A percentile compares a stretch with the other conserved stretches of the same genome.
Conservation (phyloP, 2,888 invertebrate species). For the Dendrolimus pini region DNA sequence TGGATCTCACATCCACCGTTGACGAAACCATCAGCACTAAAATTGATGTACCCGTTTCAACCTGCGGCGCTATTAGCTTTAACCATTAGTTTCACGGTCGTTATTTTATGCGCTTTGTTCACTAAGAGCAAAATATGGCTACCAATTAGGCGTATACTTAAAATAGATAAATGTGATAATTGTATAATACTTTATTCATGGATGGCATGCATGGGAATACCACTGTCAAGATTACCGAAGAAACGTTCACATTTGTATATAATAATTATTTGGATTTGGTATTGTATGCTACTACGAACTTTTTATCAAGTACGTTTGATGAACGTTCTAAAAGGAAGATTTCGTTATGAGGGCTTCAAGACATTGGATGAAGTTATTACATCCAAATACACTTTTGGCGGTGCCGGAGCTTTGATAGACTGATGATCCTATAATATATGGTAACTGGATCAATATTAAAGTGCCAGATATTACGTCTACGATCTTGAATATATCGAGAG, state of each 20-base stretch:
- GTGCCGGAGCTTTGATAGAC: constrained; percentile 44
- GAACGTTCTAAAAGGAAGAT: constrained; percentile 43
- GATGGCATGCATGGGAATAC: constrained; percentile 54
- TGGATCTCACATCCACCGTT: constrained; percentile 49
- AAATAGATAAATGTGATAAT: constrained; percentile 15
- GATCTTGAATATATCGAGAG: constrained; percentile 33
- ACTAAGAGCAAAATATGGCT: constrained; percentile 27
- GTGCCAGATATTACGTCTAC: constrained; percentile 27
- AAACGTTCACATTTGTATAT: constrained; percentile 34
- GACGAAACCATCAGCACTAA: constrained; percentile 39
- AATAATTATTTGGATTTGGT: constrained; percentile 49
- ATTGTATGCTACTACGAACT: constrained; percentile 51
- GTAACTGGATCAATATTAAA: constrained; percentile 38
- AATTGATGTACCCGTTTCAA: constrained; percentile 48
- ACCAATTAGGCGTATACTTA: constrained; percentile 15
- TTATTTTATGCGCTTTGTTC: constrained; percentile 30
- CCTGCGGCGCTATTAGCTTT: constrained; percentile 32
- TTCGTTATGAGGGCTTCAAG: constrained; percentile 34
- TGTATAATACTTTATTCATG: constrained; percentile 42
- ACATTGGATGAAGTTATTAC: constrained; percentile 42
- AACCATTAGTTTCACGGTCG: constrained; percentile 31
- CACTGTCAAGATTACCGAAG: constrained; percentile 34
- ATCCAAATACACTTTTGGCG: constrained; percentile 45
- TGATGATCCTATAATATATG: constrained; percentile 35
- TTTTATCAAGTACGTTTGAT: constrained; percentile 55